Base-by-base conservation (phyloP, 2,113 vertebrate genomes). In the Caranx ignobilis region DNA sequence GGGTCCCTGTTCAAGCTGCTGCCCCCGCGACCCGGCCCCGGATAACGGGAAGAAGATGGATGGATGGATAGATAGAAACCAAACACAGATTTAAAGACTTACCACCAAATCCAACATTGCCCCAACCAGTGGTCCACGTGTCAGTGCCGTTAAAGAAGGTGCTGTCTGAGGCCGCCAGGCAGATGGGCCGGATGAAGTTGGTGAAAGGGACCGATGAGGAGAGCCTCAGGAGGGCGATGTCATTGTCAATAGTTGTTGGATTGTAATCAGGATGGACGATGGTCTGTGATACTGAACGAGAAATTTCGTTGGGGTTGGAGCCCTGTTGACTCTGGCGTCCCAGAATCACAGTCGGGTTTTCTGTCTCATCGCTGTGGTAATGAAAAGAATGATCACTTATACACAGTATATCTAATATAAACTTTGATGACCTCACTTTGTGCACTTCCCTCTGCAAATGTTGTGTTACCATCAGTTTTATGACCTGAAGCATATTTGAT, bases 191-290 rank as follows among this genome's bases (percentile, higher is more conserved):
- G 31, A 97, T 88, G 39, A 56, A 90, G 32, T 73, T 48, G 6
- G 7, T 91, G 83, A 94, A 96, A 0, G 0, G 11, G 37, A 96
- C 87, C 0, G 95, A 1, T 0, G 3, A 43, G 0, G 11, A 48
- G 11, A 97, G 94, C 15, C 4, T 81, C 63, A 96, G 9, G 2
- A 97, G 95, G 0, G 88, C 69, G 0, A 96, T 90, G 86, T 97
- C 95, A 0, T 96, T 95, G 41, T 93, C n/a, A 0, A 19, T 59
- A 0, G 91, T 92, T 0, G 0, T 0, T 0, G 35, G 0, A 0
- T 12, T 21, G 71, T 93, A 96, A 19, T 34, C 4, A 0, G 91
- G 72, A 41, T 96, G 91, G 3, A 7, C 1, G 75, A 94, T 77
- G 82, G 91, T 31, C 67, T 43, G 9, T 1, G 18, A 0, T 7